Base-by-base conservation (phyloP, 2,113 vertebrate genomes). In the Lipophrys pholis region DNA sequence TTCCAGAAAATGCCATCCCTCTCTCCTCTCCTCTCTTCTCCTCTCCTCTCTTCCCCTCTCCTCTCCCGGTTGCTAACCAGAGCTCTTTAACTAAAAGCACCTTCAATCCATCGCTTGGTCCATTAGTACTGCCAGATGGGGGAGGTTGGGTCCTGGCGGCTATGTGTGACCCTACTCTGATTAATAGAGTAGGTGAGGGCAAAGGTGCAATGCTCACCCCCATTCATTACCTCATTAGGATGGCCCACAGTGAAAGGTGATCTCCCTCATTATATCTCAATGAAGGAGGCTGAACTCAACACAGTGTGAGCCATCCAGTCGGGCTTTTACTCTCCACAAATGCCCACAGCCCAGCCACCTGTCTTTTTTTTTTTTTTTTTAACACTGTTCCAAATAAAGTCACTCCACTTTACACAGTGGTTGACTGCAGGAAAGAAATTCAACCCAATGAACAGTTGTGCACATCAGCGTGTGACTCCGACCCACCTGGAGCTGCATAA, bases 191-290 rank as follows among this genome's bases (percentile, higher is more conserved):
- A 91, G 90, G 91, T 87, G 84, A 89, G 90, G 89, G 78, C 91
- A 92, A 85, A 90, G 84, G 90, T 89, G 87, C 73, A 63, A 78
- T 30, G 65, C 83, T 74, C 88, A 58, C 82, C 89, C 80, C 87
- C 84, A 76, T 90, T 92, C 91, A 92, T 94, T 94, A 91, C 83
- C 90, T 93, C 91, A 93, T 93, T 93, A 93, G 87, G 89, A 89
- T 80, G 87, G 89, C 83, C 82, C 76, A 78, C 88, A 81, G 87
- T 78, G 87, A 80, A 88, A 93, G 92, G 92, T 92, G 92, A 90
- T 92, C 88, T 92, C 70, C 78, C 89, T 93, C 90, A 91, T 94
- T 92, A 94, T 85, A 75, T 77, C 73, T 73, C 85, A 82, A 79
- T 80, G 83, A 87, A 87, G 70, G 74, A 76, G 81, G 78, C 86